A percentile compares a stretch with the other conserved stretches of the same genome.
Evolutionary conservation across 2,797 vertebrate species (phyloP).

Genomic region (Selene dorsalis): DNA sequence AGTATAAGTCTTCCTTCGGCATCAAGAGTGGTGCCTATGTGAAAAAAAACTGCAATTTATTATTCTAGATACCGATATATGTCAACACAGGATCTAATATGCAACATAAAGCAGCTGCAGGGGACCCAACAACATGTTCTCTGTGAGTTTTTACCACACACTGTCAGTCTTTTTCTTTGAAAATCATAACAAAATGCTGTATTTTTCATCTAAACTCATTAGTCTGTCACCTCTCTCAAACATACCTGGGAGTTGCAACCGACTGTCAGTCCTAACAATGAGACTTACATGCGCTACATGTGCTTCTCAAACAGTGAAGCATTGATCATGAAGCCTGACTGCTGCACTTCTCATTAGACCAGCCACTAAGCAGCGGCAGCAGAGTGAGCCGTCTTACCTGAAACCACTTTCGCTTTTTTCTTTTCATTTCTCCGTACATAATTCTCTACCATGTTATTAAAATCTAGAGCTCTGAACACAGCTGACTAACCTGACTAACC

Average conservation of each 20-base stretch:
- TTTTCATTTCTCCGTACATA: neutral
- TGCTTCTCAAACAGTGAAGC: constrained; percentile 27
- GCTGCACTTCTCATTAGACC: constrained; percentile 28
- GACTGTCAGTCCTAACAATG: constrained; percentile 3
- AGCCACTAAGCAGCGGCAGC: neutral
- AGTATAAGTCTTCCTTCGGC: neutral
- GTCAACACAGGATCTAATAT: neutral
- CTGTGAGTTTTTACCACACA: neutral
- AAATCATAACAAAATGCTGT: neutral
- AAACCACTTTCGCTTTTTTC: neutral
- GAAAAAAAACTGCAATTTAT: neutral
- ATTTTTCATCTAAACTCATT: constrained; percentile 1
- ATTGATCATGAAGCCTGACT: constrained; percentile 28
- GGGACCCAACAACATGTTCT: neutral
- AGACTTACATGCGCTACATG: neutral
- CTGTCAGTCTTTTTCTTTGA: neutral
- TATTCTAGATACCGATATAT: neutral
- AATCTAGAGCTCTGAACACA: constrained; percentile 1
- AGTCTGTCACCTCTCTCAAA: constrained; percentile 2
- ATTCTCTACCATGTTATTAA: constrained; percentile 4
- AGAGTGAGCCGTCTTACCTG: neutral
- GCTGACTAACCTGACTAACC: neutral
- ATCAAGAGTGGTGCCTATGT: neutral
- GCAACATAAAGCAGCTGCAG: neutral
- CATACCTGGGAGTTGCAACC: neutral